A percentile compares a stretch with the other conserved stretches of the same genome.
These are phyloP conservation scores for Pogonocichla stellata DNA, from an alignment of 2,113 vertebrate species.

Conservation along the genomic window DNA sequence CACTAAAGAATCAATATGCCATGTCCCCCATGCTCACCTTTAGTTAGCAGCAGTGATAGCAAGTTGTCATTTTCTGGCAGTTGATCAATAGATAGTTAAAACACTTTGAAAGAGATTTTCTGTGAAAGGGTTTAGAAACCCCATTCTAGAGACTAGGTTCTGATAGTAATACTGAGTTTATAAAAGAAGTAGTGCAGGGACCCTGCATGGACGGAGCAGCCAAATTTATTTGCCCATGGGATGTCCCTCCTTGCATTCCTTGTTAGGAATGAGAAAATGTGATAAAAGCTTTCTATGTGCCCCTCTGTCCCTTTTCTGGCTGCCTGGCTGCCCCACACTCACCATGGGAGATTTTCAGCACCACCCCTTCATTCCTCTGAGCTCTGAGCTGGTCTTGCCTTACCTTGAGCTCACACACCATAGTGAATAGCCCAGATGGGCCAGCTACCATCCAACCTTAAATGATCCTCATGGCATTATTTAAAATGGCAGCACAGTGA, in stretches of 20 bases:
- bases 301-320: not conserved
- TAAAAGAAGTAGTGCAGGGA: not conserved
- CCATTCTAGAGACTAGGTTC: not conserved
- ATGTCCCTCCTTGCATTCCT: not conserved
- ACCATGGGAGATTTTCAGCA: not conserved
- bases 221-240: not conserved
- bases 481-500: not conserved
- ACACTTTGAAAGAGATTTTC: not conserved
- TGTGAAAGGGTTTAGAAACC: not conserved
- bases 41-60: not conserved
- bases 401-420: not conserved
- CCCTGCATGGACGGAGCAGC: not conserved
- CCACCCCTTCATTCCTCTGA: not conserved
- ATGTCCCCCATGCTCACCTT: not conserved
- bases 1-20: not conserved
- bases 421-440: not conserved
- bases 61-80: not conserved
- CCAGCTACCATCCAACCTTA: not conserved
- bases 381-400: not conserved
- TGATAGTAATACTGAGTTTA: not conserved
- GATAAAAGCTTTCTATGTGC: not conserved
- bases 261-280: not conserved
- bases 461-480: not conserved
- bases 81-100: not conserved
- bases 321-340: not conserved